Percentiles rank a stretch among this genome's conserved stretches.
These are phyloP conservation scores for Mamestra configurata DNA, from an alignment of 1,140 invertebrate species.

Conservation along the genomic window DNA sequence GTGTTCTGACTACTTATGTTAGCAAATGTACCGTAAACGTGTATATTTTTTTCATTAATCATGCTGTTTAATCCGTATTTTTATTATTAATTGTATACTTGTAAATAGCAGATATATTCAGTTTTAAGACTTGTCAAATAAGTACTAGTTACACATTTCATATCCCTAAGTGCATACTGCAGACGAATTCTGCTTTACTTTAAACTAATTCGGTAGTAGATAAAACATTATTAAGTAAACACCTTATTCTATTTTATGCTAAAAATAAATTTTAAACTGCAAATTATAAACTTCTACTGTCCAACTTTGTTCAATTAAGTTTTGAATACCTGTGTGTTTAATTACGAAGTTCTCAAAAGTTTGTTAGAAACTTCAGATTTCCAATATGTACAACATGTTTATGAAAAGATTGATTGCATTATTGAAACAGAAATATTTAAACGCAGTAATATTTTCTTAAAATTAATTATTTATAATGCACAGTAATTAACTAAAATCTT, in stretches of 20 bases:
- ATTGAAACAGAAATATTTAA: neutral
- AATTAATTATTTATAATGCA: neutral
- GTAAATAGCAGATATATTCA: too few relatives aligned
- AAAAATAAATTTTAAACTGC: neutral
- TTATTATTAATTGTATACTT: too few relatives aligned
- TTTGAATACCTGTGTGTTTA: conserved; percentile 39
- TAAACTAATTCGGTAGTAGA: too few relatives aligned
- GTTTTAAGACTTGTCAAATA: too few relatives aligned
- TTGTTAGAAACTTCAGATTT: neutral
- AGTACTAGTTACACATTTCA: too few relatives aligned
- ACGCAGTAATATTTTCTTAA: neutral
- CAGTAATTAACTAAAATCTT: neutral
- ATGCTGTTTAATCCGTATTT: too few relatives aligned
- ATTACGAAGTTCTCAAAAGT: conserved; percentile 13
- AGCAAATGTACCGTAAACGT: too few relatives aligned
- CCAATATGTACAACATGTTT: neutral
- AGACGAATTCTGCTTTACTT: too few relatives aligned
- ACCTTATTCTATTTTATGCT: neutral
- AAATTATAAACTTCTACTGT: conserved; percentile 14
- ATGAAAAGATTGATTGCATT: neutral
- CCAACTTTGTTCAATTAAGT: neutral
- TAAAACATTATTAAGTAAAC: neutral
- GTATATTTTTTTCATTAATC: too few relatives aligned
- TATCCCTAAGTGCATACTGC: too few relatives aligned
- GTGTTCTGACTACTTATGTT: too few relatives aligned